A percentile compares a stretch with the other conserved stretches of the same genome.
Evolutionary conservation across 2,797 vertebrate genomes (phyloP).

Genomic region (Manis pentadactyla): DNA sequence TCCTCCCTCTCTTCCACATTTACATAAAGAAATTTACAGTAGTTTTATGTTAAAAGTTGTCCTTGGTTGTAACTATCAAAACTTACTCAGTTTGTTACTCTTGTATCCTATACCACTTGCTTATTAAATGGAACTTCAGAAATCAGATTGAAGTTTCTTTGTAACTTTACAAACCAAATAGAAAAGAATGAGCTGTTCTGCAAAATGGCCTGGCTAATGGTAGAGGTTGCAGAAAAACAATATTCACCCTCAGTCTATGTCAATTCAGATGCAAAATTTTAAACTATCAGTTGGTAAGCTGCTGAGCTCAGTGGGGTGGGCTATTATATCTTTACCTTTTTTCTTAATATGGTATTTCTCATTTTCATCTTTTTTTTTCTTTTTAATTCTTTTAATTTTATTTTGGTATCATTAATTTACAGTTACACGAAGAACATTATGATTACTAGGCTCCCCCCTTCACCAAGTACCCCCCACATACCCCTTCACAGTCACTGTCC

Average conservation of each 20-base stretch:
- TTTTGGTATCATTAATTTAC: too few relatives aligned
- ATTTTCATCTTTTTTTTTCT: not conserved
- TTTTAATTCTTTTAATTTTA: too few relatives aligned
- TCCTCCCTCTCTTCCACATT: not conserved
- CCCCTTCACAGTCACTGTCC: too few relatives aligned
- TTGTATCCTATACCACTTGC: not conserved
- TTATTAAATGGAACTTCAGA: not conserved
- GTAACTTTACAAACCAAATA: constrained; percentile 11
- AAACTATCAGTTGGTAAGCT: not conserved
- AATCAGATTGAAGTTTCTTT: not conserved
- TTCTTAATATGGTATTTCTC: not conserved
- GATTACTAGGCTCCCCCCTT: too few relatives aligned
- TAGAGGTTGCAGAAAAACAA: not conserved
- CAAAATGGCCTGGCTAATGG: not conserved
- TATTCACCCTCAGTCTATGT: not conserved
- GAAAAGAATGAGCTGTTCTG: not conserved
- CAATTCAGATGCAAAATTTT: not conserved
- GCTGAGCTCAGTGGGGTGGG: not conserved
- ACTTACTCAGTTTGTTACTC: not conserved
- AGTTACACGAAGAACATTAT: too few relatives aligned
- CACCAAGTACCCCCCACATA: too few relatives aligned
- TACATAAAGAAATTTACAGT: not conserved
- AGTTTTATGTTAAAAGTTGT: not conserved
- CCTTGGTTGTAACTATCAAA: not conserved
- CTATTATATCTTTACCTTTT: not conserved